phyloP scores from a whole-genome alignment of 2,888 invertebrate species.

The Hyles lineata region DNA sequence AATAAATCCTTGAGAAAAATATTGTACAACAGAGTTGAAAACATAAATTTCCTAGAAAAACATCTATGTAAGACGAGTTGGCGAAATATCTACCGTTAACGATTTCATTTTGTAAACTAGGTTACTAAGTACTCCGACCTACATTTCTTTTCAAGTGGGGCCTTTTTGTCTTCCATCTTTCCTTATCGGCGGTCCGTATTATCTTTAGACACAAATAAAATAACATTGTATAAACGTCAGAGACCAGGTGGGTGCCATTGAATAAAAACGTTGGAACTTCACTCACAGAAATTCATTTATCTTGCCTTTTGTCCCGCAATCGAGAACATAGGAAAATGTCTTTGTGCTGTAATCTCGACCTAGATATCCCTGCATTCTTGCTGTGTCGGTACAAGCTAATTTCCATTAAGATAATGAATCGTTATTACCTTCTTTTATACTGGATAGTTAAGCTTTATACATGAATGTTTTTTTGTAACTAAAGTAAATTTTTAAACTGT shows the following conservation, averaged over 20 bases:
- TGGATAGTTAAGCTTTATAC: background rate
- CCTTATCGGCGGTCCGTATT: slow-evolving; percentile 38
- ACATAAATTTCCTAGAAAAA: no score
- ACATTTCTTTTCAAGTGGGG: slow-evolving; percentile 14
- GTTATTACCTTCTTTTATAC: background rate
- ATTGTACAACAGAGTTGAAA: no score
- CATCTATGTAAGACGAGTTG: background rate
- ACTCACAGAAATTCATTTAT: slow-evolving; percentile 58
- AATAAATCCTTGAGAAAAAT: no score
- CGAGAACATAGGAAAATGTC: slow-evolving; percentile 50
- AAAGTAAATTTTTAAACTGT: no score
- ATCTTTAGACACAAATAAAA: slow-evolving; percentile 48
- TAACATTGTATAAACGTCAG: slow-evolving; percentile 34
- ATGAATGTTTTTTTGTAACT: background rate
- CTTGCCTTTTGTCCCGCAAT: slow-evolving; percentile 59
- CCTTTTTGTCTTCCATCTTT: slow-evolving; percentile 15
- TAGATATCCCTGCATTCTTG: slow-evolving; percentile 47
- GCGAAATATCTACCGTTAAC: background rate
- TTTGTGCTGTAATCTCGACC: slow-evolving; percentile 56
- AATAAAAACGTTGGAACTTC: slow-evolving; percentile 51
- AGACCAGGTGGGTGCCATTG: slow-evolving; percentile 55
- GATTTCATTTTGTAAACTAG: slow-evolving; percentile 23
- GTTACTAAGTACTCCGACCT: slow-evolving; percentile 21
- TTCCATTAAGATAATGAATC: slow-evolving; percentile 17
- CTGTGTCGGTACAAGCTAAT: slow-evolving; percentile 24